Evolutionary conservation across 1,140 invertebrate species (phyloP).

Genomic region (Araneus ventricosus): DNA sequence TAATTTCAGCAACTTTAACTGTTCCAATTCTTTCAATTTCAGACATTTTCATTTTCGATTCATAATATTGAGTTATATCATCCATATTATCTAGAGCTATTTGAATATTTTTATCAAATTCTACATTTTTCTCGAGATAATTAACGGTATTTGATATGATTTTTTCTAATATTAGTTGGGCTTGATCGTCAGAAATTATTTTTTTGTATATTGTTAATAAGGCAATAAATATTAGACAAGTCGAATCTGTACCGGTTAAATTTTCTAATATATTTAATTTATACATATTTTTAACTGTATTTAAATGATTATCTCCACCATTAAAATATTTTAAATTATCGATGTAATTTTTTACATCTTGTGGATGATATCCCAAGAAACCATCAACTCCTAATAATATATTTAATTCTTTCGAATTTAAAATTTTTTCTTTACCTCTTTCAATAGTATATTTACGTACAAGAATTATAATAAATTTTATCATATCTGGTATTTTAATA

Average conservation of each 20-base stretch:
- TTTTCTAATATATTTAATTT: not conserved
- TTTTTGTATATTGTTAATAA: constrained; percentile 8
- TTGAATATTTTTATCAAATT: not conserved
- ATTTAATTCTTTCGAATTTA: constrained; percentile 22
- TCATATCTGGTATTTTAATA: not conserved
- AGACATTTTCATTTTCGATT: not conserved
- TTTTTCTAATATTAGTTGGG: not conserved
- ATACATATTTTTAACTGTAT: constrained; percentile 43
- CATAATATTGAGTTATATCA: constrained; percentile 5
- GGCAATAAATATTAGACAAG: not conserved
- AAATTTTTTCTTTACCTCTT: constrained; percentile 54
- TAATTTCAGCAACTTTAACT: not conserved
- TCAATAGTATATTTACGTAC: not conserved
- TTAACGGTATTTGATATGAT: not conserved
- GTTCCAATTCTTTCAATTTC: not conserved
- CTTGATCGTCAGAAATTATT: not conserved
- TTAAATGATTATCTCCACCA: not conserved
- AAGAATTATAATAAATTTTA: constrained; percentile 4
- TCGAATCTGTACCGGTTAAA: constrained; percentile 36
- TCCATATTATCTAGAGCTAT: not conserved
- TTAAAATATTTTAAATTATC: constrained; percentile 12
- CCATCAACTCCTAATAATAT: constrained; percentile 42
- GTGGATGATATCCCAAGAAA: constrained; percentile 14
- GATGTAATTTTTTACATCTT: constrained; percentile 47
- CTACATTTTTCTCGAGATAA: constrained; percentile 24